A percentile compares a stretch with the other conserved stretches of the same genome.
These are phyloP conservation scores for Chrysomallon squamiferum DNA, from an alignment of 1,140 invertebrate genomes.

Conservation along the genomic window DNA sequence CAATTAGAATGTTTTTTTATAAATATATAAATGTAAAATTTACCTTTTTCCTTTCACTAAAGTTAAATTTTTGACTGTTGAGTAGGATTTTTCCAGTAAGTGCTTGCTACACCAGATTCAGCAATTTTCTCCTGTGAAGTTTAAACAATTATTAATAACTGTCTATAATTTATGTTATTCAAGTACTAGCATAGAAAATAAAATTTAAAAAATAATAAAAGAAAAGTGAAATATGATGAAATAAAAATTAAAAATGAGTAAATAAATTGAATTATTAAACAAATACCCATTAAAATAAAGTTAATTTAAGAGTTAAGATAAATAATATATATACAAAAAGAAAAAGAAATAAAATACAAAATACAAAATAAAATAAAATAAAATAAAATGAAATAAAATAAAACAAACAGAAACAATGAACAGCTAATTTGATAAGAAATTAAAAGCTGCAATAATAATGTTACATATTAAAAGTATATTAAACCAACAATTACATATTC, in stretches of 20 bases:
- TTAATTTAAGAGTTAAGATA: not conserved
- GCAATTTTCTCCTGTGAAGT: not conserved
- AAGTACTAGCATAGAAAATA: not conserved
- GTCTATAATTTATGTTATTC: not conserved
- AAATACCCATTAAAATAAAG: not conserved
- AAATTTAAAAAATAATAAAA: not conserved
- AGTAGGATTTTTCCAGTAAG: not conserved
- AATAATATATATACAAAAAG: too few species aligned
- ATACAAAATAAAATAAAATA: too few species aligned
- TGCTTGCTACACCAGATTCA: not conserved
- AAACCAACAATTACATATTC: too few species aligned
- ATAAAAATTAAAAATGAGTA: not conserved
- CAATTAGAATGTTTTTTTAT: too few species aligned
- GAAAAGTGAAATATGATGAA: not conserved
- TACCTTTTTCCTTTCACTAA: not conserved
- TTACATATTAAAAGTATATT: too few species aligned
- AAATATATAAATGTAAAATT: too few species aligned
- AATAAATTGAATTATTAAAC: not conserved
- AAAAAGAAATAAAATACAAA: too few species aligned
- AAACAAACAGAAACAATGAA: slow-evolving; percentile 5
- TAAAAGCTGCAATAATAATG: too few species aligned
- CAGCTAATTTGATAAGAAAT: slow-evolving; percentile 15
- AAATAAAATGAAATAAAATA: not conserved
- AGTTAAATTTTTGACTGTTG: not conserved
- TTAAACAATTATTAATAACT: not conserved